A percentile compares a stretch with the other conserved stretches of the same genome.
Evolutionary conservation across 2,797 vertebrate species (phyloP).

Genomic region (Spatula versicolor): DNA sequence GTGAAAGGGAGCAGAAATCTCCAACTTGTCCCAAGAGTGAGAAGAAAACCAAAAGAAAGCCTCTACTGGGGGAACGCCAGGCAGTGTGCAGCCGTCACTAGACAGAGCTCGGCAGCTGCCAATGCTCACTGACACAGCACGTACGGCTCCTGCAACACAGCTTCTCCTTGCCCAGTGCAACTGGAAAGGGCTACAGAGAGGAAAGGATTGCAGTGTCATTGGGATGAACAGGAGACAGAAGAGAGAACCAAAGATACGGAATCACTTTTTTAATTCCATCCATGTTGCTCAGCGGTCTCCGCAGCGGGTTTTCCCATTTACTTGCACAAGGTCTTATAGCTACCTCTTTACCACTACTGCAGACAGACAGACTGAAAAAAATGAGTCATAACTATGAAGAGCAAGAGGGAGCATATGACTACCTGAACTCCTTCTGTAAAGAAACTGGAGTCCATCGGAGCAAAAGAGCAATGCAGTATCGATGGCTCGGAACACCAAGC

Average conservation of each 20-base stretch:
- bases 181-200: neutral
- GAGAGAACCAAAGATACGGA: neutral
- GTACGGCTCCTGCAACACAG: neutral
- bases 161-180: neutral
- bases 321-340: neutral
- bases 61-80: neutral
- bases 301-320: neutral
- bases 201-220: neutral
- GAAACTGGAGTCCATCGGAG: neutral
- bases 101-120: neutral
- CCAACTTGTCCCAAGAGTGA: neutral
- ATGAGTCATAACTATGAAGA: neutral
- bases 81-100: neutral
- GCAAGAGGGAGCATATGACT: neutral
- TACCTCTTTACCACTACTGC: neutral
- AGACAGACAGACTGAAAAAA: neutral
- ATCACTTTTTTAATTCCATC: neutral
- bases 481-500: neutral
- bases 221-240: neutral
- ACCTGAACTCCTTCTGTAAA: neutral
- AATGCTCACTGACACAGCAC: fast-evolving
- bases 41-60: neutral
- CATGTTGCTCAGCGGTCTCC: neutral
- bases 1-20: neutral
- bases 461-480: neutral